These are phyloP conservation scores for Dynastes hyllus DNA, from an alignment of 2,888 invertebrate genomes.

Conservation along the genomic window DNA sequence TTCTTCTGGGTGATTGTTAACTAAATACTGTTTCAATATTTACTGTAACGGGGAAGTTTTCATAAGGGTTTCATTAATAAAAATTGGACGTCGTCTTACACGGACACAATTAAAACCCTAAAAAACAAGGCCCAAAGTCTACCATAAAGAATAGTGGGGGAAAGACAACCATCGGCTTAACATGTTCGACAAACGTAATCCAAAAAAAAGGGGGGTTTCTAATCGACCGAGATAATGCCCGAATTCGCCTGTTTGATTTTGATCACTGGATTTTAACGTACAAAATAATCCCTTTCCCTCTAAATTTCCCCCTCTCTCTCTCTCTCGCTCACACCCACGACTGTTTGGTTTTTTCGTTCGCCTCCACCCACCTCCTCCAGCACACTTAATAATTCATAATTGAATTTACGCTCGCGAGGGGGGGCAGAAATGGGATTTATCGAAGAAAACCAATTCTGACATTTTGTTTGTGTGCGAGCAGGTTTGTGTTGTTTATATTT, in stretches of 20 bases:
- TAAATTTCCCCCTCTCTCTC: neutral
- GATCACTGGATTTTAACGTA: conserved; percentile 43
- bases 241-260: conserved; percentile 43
- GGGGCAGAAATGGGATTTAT: conserved; percentile 42
- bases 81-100: neutral
- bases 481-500: neutral
- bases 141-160: neutral
- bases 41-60: conserved; percentile 4
- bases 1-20: neutral
- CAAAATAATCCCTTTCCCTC: conserved; percentile 30
- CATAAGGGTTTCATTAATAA: conserved; percentile 16
- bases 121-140: neutral
- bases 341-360: conserved; percentile 41
- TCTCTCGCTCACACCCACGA: neutral
- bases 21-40: conserved; percentile 21
- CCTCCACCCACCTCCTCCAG: conserved; percentile 36
- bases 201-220: conserved; percentile 29
- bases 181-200: conserved; percentile 43
- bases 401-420: conserved; percentile 46
- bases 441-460: conserved; percentile 40
- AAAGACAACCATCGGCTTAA: conserved; percentile 19
- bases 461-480: neutral
- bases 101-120: neutral
- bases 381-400: conserved; percentile 46
- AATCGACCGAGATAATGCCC: conserved; percentile 44